Evolutionary conservation across 2,888 invertebrate species (phyloP), one percentile per base, ranked within the genome.

Genomic region (Leptopilina drosophilae): DNA sequence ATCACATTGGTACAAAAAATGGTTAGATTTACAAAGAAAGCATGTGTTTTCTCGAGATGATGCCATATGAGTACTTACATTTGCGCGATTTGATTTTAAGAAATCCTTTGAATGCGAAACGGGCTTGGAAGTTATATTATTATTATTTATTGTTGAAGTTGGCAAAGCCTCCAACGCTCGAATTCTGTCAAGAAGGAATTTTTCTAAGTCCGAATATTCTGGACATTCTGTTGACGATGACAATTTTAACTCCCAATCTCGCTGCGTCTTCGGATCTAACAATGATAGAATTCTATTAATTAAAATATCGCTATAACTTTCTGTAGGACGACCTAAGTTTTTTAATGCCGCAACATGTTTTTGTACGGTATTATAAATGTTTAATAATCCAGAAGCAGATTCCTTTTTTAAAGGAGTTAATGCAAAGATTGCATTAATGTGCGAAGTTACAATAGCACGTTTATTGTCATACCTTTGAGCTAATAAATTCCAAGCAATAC

Each of bases 171-270:
- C 64, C 5, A 64, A 26, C 14, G 26, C 64, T 5, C 33, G 26
- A 64, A 64, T 64, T 40, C 40, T 26, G 4, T 64, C 64, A 12
- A 64, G 33, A 62, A 64, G 40, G 33, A 66, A 66, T 14, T n/a
- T 12, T 62, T 66, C 66, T 15, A 66, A 77, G 0, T 73, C 69
- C 11, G 12, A n/a, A 15, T 62, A 64, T 5, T n/a, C 20, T n/a
- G 56, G 33, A 66, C 66, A 64, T n/a, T 66, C 77, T 2, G 53
- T 66, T 12, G 15, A 6, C 5, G 56, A 64, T 26, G 77, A 42
- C 8, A 66, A 40, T 14, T 53, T 40, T 15, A 64, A 20, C 15
- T 76, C 76, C 76, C 76, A 76, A 64, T 76, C 76, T 40, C 76
- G 76, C 33, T 64, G 62, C 7, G 46, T 76, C 14, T 64, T 59